These are phyloP conservation scores for Enteromius afrohamiltoni DNA, from an alignment of 2,797 vertebrate genomes.

Conservation along the genomic window DNA sequence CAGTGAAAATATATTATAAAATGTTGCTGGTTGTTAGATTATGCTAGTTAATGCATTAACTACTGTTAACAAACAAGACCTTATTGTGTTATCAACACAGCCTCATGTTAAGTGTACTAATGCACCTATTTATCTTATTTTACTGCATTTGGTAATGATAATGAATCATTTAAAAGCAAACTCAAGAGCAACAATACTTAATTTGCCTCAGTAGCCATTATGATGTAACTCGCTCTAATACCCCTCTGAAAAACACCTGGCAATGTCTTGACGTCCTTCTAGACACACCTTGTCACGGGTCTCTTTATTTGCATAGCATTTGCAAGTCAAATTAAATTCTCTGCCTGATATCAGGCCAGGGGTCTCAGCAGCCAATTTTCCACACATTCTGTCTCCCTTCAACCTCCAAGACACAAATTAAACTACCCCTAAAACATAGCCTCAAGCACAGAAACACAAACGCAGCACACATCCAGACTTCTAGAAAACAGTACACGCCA, in stretches of 20 bases:
- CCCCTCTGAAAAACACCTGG: constrained; percentile 28
- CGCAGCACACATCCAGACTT: neutral
- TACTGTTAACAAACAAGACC: neutral
- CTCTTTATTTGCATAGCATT: constrained; percentile 44
- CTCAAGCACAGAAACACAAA: constrained; percentile 4
- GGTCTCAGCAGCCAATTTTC: constrained; percentile 30
- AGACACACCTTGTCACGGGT: constrained; percentile 34
- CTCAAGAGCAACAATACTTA: neutral
- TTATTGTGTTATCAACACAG: neutral
- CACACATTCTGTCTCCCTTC: neutral
- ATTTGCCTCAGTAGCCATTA: constrained; percentile 2
- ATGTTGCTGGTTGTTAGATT: neutral
- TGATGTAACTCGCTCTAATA: constrained; percentile 23
- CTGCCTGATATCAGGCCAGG: constrained; percentile 29
- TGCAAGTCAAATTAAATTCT: constrained; percentile 42
- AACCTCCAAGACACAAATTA: constrained; percentile 5
- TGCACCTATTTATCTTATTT: neutral
- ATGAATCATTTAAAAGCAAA: neutral
- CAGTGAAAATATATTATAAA: neutral
- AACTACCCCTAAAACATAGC: constrained; percentile 33
- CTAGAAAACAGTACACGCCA: neutral
- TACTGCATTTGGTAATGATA: neutral
- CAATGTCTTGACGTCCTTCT: constrained; percentile 29
- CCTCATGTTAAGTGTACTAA: neutral
- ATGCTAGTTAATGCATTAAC: neutral